Conservation (phyloP, 2,113 vertebrate species). For the Tricholaema leucomelas region DNA sequence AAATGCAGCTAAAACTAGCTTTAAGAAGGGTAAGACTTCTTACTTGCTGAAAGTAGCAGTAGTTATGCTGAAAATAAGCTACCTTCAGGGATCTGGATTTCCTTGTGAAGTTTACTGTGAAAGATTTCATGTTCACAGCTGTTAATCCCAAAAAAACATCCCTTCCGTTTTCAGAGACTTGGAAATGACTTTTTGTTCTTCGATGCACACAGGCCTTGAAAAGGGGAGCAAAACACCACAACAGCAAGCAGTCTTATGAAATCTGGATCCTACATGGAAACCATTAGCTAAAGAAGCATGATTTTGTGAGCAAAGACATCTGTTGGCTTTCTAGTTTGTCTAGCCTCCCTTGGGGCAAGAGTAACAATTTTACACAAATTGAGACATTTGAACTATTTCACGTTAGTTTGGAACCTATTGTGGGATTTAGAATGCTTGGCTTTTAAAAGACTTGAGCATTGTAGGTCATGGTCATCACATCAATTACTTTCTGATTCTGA, state of each 20-base stretch:
- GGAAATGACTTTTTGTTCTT: not conserved
- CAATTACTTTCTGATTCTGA: not conserved
- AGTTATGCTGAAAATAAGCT: constrained; percentile 12
- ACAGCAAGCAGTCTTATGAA: not conserved
- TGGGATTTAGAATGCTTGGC: not conserved
- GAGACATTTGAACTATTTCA: not conserved
- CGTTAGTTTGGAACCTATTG: not conserved
- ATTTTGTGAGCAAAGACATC: not conserved
- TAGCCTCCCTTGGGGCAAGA: not conserved
- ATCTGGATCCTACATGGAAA: not conserved
- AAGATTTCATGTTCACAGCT: not conserved
- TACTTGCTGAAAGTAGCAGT: constrained; percentile 6
- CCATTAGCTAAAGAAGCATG: not conserved
- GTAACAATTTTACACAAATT: not conserved
- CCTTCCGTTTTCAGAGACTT: not conserved
- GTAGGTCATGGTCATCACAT: not conserved
- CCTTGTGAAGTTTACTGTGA: not conserved
- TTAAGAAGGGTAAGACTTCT: not conserved
- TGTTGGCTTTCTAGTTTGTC: not conserved
- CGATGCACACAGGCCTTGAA: not conserved
- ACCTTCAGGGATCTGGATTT: not conserved
- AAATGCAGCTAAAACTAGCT: not conserved
- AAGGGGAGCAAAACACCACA: not conserved
- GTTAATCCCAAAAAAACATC: not conserved
- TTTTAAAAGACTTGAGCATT: not conserved